Evolutionary conservation across 2,113 vertebrate genomes (phyloP).

Genomic region (Corydoras sp.): DNA sequence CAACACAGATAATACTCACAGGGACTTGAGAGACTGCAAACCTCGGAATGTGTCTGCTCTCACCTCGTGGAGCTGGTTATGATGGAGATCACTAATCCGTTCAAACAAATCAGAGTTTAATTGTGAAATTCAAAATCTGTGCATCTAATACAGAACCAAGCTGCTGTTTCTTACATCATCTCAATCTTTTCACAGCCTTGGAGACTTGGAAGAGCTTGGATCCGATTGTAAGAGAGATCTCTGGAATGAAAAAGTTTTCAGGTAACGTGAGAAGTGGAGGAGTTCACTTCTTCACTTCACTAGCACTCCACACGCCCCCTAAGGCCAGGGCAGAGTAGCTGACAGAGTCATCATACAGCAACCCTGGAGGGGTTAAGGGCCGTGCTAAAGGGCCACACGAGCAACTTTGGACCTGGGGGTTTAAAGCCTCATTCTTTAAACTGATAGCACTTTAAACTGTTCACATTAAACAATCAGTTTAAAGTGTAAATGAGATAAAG

Average conservation of each 20-base stretch:
- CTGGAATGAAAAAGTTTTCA: constrained; percentile 54
- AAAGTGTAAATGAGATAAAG: neutral
- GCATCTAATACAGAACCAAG: neutral
- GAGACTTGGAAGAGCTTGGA: constrained; percentile 81
- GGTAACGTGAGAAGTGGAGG: neutral
- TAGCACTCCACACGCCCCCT: too few species aligned
- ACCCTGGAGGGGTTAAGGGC: too few species aligned
- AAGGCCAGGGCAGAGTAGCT: too few species aligned
- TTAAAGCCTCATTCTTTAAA: too few species aligned
- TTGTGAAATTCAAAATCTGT: neutral
- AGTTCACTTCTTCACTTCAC: too few species aligned
- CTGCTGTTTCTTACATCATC: constrained; percentile 34
- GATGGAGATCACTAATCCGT: constrained; percentile 77
- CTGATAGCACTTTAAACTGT: too few species aligned
- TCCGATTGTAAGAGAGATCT: constrained; percentile 85
- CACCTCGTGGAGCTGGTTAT: constrained; percentile 82
- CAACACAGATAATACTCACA: constrained; percentile 70
- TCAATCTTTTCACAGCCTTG: constrained; percentile 70
- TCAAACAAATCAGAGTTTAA: constrained; percentile 28
- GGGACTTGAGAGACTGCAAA: constrained; percentile 73
- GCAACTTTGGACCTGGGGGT: too few species aligned
- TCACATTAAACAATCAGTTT: too few species aligned
- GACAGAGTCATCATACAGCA: too few species aligned
- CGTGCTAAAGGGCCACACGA: too few species aligned
- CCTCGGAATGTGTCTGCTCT: constrained; percentile 76